Conservation (phyloP, 1,140 invertebrate species). For the Hyphantria cunea region DNA sequence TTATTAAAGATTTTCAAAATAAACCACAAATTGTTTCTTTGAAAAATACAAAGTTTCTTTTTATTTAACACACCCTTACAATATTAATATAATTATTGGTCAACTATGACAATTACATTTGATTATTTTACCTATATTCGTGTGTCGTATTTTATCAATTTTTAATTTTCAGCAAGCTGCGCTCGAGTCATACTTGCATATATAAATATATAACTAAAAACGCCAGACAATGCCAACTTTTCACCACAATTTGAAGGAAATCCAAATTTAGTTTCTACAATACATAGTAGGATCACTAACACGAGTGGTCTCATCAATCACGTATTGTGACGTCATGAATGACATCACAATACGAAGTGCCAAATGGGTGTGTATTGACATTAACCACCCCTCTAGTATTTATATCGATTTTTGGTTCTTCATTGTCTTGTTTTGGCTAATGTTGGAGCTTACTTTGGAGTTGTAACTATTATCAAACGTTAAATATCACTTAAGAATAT, state of each 20-base stretch:
- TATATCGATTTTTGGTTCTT: slow-evolving; percentile 4
- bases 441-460: background rate
- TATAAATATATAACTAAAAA: too few relatives aligned
- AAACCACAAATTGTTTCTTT: too few relatives aligned
- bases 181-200: too few relatives aligned
- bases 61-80: too few relatives aligned
- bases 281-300: background rate
- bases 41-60: too few relatives aligned
- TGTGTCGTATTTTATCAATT: too few relatives aligned
- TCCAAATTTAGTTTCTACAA: background rate
- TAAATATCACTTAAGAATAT: too few relatives aligned
- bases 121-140: too few relatives aligned
- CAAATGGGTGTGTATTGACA: slow-evolving; percentile 1
- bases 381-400: background rate
- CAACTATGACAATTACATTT: too few relatives aligned
- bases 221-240: background rate
- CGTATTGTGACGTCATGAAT: background rate
- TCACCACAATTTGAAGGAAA: background rate
- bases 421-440: background rate
- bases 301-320: slow-evolving; percentile 1
- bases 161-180: too few relatives aligned
- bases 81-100: too few relatives aligned
- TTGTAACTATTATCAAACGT: background rate
- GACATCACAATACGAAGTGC: background rate
- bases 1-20: too few relatives aligned